Evolutionary conservation across 2,888 invertebrate species (phyloP).

Genomic region (Pristionchus fissidentatus): DNA sequence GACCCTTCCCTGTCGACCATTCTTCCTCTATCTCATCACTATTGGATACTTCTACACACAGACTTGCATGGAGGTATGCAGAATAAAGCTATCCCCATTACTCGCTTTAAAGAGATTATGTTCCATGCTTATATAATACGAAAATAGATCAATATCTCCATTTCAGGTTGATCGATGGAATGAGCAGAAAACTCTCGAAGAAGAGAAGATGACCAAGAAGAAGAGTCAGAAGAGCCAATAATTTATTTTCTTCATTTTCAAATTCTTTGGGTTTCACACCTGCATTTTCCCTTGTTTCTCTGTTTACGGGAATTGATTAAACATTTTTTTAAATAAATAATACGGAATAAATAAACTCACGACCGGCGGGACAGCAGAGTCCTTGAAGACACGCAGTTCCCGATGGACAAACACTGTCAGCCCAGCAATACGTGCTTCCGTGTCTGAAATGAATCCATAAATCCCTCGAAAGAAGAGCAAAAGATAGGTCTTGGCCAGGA

Average conservation of each 20-base stretch:
- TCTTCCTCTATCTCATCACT: constrained; percentile 67
- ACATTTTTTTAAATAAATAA: not conserved
- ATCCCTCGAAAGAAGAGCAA: not conserved
- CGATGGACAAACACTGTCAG: constrained; percentile 71
- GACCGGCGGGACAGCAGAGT: constrained; percentile 69
- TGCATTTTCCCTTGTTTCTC: not conserved
- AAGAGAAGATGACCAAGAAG: constrained; percentile 33
- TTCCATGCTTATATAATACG: not conserved
- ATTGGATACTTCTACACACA: constrained; percentile 73
- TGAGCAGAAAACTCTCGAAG: not conserved
- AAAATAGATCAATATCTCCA: not conserved
- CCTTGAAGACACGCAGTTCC: constrained; percentile 68
- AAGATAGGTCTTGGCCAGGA: constrained; percentile 51
- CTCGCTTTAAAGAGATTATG: constrained; percentile 1
- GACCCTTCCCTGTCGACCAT: constrained; percentile 72
- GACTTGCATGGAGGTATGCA: constrained; percentile 68
- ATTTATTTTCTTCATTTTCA: not conserved
- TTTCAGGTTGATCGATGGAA: constrained; percentile 44
- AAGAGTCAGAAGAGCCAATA: constrained; percentile 28
- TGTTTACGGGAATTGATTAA: not conserved
- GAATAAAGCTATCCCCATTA: not conserved
- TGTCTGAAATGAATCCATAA: constrained; percentile 60
- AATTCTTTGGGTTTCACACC: not conserved
- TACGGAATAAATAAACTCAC: constrained; percentile 57
- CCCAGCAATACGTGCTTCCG: constrained; percentile 74